Percentiles rank a stretch among this genome's conserved stretches.
These are phyloP conservation scores for Anoplophora glabripennis DNA, from an alignment of 1,140 invertebrate species.

Conservation along the genomic window DNA sequence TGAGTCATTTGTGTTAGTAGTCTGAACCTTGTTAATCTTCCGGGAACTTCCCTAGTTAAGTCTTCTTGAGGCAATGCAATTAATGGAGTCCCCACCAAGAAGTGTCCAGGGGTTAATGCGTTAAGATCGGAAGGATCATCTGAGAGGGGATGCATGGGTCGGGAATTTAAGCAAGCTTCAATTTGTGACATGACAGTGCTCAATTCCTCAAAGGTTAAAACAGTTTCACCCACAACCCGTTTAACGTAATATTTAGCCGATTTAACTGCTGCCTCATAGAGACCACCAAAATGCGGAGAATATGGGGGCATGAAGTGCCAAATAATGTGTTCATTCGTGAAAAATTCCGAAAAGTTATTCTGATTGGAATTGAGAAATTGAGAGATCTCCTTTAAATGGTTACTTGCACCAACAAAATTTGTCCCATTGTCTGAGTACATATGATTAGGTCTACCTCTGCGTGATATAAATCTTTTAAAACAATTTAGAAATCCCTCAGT, in stretches of 20 bases:
- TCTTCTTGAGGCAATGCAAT: constrained; percentile 9
- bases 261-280: constrained; percentile 16
- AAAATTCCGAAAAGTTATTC: constrained; percentile 5
- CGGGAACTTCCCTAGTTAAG: not conserved
- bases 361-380: constrained; percentile 1
- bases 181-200: constrained; percentile 23
- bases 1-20: constrained; percentile 1
- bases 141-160: constrained; percentile 13
- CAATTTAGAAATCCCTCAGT: constrained; percentile 45
- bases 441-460: constrained; percentile 35
- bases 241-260: constrained; percentile 21
- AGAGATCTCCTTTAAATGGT: constrained; percentile 10
- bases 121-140: constrained; percentile 20
- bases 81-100: constrained; percentile 37
- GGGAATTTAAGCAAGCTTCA: constrained; percentile 25
- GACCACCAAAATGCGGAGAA: constrained; percentile 28
- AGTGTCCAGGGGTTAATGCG: constrained; percentile 32
- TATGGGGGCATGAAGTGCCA: constrained; percentile 43
- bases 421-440: constrained; percentile 47
- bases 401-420: constrained; percentile 43
- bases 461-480: constrained; percentile 44
- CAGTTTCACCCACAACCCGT: constrained; percentile 8
- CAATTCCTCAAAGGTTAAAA: constrained; percentile 25
- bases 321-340: not conserved
- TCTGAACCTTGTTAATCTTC: no score